Percentiles rank a stretch among this genome's conserved stretches.
Conservation (phyloP, 2,797 vertebrate genomes). For the Benthosema pterotum region DNA sequence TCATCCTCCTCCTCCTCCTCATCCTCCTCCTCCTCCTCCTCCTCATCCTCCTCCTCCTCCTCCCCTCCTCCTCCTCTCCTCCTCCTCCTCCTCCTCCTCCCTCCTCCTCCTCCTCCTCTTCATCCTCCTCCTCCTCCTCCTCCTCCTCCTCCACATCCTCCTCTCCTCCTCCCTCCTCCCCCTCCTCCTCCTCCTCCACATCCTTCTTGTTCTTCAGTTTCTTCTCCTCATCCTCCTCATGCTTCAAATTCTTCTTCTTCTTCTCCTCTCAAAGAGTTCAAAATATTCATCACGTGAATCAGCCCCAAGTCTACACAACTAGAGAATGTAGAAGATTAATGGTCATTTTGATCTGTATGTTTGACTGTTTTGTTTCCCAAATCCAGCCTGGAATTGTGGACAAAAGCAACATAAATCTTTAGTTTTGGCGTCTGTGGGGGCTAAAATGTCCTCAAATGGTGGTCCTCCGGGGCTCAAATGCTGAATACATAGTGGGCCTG, state of each 20-base stretch:
- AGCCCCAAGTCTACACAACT: too few relatives aligned
- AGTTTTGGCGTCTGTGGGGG: too few relatives aligned
- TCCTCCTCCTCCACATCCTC: constrained; percentile 39
- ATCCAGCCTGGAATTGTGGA: too few relatives aligned
- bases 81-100: constrained; percentile 27
- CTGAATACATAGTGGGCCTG: too few relatives aligned
- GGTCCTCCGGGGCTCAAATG: too few relatives aligned
- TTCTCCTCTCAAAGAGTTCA: too few relatives aligned
- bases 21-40: constrained; percentile 12
- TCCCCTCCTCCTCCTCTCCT: constrained; percentile 28
- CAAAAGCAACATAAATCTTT: too few relatives aligned
- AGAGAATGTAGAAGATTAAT: too few relatives aligned
- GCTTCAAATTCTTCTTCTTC: constrained; percentile 53
- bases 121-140: constrained; percentile 54
- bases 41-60: constrained; percentile 46
- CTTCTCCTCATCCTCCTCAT: constrained; percentile 37
- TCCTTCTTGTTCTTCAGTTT: constrained; percentile 3
- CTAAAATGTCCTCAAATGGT: too few relatives aligned
- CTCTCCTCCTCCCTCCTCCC: constrained; percentile 26
- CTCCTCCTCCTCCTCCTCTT: constrained; percentile 33
- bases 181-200: constrained; percentile 22
- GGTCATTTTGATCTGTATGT: too few relatives aligned
- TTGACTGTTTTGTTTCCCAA: too few relatives aligned
- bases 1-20: constrained; percentile 24
- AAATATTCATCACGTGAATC: too few relatives aligned